These are phyloP conservation scores for Thripadectes ignobilis DNA, from an alignment of 2,797 vertebrate genomes.

Conservation along the genomic window DNA sequence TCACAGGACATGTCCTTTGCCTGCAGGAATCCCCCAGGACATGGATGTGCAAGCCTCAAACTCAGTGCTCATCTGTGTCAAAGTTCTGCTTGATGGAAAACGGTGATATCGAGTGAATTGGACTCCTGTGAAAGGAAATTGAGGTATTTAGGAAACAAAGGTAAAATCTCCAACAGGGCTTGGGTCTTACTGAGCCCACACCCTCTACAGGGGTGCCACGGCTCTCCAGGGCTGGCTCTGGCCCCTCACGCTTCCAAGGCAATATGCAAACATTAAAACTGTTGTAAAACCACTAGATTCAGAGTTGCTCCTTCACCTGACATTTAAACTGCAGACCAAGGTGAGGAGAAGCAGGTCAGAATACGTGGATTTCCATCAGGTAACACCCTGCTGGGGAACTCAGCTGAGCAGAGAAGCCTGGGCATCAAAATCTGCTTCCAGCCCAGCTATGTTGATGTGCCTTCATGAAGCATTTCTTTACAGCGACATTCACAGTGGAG, in stretches of 20 bases:
- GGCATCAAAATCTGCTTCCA: neutral
- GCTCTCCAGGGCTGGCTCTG: neutral
- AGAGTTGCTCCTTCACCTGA: neutral
- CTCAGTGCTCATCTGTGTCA: neutral
- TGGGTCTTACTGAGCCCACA: neutral
- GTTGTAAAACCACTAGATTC: neutral
- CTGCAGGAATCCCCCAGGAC: neutral
- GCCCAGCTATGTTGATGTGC: fast-evolving
- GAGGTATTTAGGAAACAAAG: neutral
- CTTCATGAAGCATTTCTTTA: neutral
- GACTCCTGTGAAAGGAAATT: neutral
- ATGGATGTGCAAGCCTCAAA: neutral
- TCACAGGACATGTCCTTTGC: neutral
- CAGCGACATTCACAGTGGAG: neutral
- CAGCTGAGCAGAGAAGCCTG: neutral
- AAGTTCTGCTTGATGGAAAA: neutral
- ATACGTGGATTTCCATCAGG: neutral
- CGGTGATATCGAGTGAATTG: neutral
- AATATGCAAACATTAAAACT: neutral
- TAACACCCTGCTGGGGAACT: neutral
- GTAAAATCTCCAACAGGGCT: neutral
- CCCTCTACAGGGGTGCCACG: neutral
- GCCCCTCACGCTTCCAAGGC: neutral
- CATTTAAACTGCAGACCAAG: neutral
- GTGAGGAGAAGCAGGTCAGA: neutral